A percentile compares a stretch with the other conserved stretches of the same genome.
Evolutionary conservation across 2,113 vertebrate genomes (phyloP).

Genomic region (Struthidea cinerea): DNA sequence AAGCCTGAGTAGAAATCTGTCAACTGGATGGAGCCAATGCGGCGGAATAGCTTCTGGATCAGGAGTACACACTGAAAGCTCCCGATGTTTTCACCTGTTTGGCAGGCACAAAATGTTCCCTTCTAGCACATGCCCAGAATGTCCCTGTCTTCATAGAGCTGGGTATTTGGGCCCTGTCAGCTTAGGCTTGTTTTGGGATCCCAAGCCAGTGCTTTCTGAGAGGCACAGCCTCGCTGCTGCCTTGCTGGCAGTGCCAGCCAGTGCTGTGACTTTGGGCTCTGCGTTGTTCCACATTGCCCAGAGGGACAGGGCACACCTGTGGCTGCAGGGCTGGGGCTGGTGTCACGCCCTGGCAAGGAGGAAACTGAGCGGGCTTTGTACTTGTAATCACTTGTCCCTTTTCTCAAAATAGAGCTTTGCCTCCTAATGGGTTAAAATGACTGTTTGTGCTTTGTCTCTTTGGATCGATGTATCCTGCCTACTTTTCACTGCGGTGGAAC

Average conservation of each 20-base stretch:
- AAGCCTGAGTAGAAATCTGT: not conserved
- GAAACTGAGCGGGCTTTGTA: fast-evolving
- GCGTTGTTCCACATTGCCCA: fast-evolving
- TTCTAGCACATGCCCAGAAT: not conserved
- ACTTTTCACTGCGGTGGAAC: not conserved
- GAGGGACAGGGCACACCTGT: not conserved
- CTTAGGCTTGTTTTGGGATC: not conserved
- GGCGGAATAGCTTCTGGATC: not conserved
- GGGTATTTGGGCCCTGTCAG: not conserved
- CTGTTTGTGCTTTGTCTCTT: not conserved
- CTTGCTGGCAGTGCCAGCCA: not conserved
- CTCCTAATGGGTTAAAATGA: not conserved
- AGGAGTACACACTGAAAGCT: not conserved
- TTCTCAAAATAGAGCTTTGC: not conserved
- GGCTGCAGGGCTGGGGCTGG: not conserved
- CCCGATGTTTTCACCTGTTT: not conserved
- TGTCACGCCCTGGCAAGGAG: not conserved
- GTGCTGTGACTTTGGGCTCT: fast-evolving
- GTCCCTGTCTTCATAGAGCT: not conserved
- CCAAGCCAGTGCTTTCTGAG: not conserved
- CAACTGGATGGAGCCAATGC: not conserved
- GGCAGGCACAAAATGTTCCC: not conserved
- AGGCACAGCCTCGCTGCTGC: fast-evolving
- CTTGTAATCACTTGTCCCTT: fast-evolving
- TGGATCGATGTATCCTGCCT: not conserved